Base-by-base conservation (phyloP, 2,888 invertebrate genomes). In the Hydropsyche betteni region DNA sequence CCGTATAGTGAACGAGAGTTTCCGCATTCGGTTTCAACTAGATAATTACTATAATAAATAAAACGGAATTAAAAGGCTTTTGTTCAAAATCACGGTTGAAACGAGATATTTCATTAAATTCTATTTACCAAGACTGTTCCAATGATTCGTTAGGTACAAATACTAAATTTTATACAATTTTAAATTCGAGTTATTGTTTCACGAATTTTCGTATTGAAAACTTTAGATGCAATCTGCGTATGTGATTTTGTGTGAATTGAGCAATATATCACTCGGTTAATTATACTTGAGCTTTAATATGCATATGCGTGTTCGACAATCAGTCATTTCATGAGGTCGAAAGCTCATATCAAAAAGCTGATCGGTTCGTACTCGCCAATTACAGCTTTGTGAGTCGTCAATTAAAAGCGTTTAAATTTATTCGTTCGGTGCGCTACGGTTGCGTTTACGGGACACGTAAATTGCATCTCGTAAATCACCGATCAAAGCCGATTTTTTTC, bases 381-480 rank as follows among this genome's bases (percentile, higher is more conserved):
- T 58, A 58, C 14, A 58, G 58, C 16, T 58, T 58, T 58, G 8
- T 16, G 58, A 58, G 5, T 58, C 58, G 14, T 24, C 58, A 58
- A 58, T 58, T 58, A 58, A 58, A 58, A 58, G 16, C 8, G 8
- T 58, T 58, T 58, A 16, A 24, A 16, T 58, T 58, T 58, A 16
- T 58, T 5, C 58, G 24, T 58, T 58, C 58, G 14, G 58, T 58
- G 58, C 14, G 58, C 14, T 58, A 58, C 58, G 24, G 58, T 58
- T 58, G 58, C 16, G 58, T 16, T 16, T 64, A n/a, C 64, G n/a
- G 44, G n/a, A 64, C 34, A 36, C 64, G 36, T 36, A 64, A 64
- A 64, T 64, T 36, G 64, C 36, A 64, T 64, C 36, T 34, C 64
- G 34, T 64, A 64, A 34, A 64, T 64, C 36, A 64, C 34, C 8